Evolutionary conservation across 2,113 vertebrate genomes (phyloP), one percentile per base, ranked within the genome.

Genomic region (Lota lota): DNA sequence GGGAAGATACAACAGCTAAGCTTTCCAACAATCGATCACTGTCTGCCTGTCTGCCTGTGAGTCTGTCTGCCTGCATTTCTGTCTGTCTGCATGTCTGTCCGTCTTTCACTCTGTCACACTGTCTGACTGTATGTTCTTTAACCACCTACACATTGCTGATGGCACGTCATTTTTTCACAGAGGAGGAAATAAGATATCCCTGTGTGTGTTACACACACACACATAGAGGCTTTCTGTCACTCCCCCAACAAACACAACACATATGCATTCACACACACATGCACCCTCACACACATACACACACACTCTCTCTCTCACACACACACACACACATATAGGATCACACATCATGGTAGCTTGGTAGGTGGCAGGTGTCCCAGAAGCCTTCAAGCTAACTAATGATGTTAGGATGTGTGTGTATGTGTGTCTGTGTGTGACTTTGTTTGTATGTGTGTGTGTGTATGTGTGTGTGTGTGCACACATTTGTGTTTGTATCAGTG

Each of bases 361-460:
- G 74, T 68, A 54, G 80, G 74, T 82, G 71, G 77, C 69, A 77
- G 62, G 60, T 64, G 61, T 79, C 77, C 75, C 73, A 81, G 70
- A 81, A 76, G 62, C 80, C 61, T 77, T 82, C 70, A 82, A 68
- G 73, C 66, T 58, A 77, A 73, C 75, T 80, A 82, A 83, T 82
- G 78, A 58, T 66, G 61, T 8, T 56, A 56, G 19, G 28, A 65
- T 66, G 62, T 70, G 73, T 74, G 50, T 61, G 19, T 68, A 11
- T 53, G 21, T 47, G 16, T 61, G 61, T 65, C 8, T 33, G 24
- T 64, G 33, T 33, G 56, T 67, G 58, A 11, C 6, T 53, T 0
- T 53, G 51, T 53, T 1, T 59, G 57, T 59, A 17, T 58, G 56
- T 58, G 57, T 22, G 58, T 59, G 58, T 59, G 58, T 59, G 58